These are phyloP conservation scores for Oxystoma pomonae DNA, from an alignment of 2,888 invertebrate genomes.

Conservation along the genomic window DNA sequence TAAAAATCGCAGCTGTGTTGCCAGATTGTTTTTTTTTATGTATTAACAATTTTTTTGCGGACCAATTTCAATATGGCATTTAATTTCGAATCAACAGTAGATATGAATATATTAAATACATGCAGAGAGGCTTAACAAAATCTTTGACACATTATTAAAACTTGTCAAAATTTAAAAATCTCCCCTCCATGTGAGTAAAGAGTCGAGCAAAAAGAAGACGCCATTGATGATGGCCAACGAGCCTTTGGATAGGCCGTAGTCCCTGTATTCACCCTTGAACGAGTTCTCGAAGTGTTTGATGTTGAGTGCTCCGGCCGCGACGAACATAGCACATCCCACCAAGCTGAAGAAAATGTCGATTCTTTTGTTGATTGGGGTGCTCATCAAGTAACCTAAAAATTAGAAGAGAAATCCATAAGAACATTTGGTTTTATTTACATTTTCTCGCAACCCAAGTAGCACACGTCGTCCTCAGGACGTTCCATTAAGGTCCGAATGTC, in stretches of 20 bases:
- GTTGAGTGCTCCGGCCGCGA: slow-evolving; percentile 67
- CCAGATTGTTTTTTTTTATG: background rate
- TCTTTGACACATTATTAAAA: too few species aligned
- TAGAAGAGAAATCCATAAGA: background rate
- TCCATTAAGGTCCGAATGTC: too few species aligned
- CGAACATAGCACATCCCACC: slow-evolving; percentile 66
- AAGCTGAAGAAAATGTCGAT: slow-evolving; percentile 77
- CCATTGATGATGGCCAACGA: slow-evolving; percentile 73
- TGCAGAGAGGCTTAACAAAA: background rate
- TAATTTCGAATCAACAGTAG: background rate
- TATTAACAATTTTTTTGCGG: too few species aligned
- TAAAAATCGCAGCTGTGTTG: background rate
- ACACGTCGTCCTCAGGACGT: too few species aligned
- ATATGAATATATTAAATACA: background rate
- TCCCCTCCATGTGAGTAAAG: slow-evolving; percentile 57
- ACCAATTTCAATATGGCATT: background rate
- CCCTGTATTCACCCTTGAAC: slow-evolving; percentile 48
- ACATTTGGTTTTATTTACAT: background rate
- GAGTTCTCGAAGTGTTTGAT: slow-evolving; percentile 60
- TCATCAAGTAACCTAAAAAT: slow-evolving; percentile 64
- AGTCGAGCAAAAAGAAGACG: slow-evolving; percentile 67
- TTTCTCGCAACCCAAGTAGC: too few species aligned
- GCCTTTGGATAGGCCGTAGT: slow-evolving; percentile 71
- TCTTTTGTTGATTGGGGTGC: slow-evolving; percentile 67
- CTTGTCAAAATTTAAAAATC: slow-evolving; percentile 33